These are phyloP conservation scores for Lasiurus borealis DNA, from an alignment of 2,113 vertebrate genomes.

Conservation along the genomic window DNA sequence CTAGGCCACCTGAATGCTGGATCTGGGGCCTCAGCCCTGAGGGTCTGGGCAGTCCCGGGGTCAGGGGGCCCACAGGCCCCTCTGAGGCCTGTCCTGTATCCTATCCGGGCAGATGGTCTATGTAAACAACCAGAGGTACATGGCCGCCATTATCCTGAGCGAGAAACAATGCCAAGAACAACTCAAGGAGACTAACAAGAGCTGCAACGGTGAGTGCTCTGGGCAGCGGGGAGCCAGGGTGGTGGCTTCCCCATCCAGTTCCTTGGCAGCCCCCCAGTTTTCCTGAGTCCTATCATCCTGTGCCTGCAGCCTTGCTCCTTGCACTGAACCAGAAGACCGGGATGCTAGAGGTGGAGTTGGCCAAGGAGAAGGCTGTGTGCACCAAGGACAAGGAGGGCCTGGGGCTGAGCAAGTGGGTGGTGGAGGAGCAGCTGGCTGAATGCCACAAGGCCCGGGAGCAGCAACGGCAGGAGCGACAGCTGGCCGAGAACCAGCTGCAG, in stretches of 20 bases:
- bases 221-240: rapidly evolving
- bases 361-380: conserved; percentile 29
- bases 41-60: neutral
- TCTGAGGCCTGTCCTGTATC: neutral
- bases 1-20: neutral
- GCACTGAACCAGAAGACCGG: conserved; percentile 35
- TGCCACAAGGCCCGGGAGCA: neutral
- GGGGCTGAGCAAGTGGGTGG: rapidly evolving
- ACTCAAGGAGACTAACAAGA: conserved; percentile 4
- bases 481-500: neutral
- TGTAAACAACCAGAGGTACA: neutral
- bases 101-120: neutral
- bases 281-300: neutral
- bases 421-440: neutral
- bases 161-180: conserved; percentile 66
- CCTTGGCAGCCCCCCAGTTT: neutral
- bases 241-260: rapidly evolving
- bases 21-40: neutral
- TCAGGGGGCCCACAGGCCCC: neutral
- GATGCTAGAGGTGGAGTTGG: conserved; percentile 35
- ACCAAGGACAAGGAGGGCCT: neutral
- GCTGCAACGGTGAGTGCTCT: conserved; percentile 8
- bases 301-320: neutral
- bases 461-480: neutral
- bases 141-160: conserved; percentile 54